These are phyloP conservation scores for Catonia carolina DNA, from an alignment of 2,888 invertebrate genomes.

Conservation along the genomic window DNA sequence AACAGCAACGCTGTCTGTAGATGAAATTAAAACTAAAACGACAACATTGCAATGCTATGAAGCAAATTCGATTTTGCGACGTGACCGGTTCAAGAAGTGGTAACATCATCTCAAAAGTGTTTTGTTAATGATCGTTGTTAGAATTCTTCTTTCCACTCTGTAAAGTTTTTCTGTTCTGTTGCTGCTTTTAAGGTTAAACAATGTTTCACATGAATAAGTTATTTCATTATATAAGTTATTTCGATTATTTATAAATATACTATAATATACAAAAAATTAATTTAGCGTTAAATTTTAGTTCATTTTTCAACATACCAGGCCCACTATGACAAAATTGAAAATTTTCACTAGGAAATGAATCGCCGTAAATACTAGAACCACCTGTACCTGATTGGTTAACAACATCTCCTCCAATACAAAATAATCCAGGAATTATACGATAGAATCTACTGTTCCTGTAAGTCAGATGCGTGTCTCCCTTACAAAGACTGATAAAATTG, in stretches of 20 bases:
- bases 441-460: conserved; percentile 38
- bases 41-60: too few relatives aligned
- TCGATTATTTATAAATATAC: not conserved
- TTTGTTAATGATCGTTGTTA: too few relatives aligned
- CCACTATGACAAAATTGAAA: conserved; percentile 24
- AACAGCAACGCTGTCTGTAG: too few relatives aligned
- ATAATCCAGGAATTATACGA: conserved; percentile 20
- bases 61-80: too few relatives aligned
- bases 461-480: conserved; percentile 39
- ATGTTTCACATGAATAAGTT: not conserved
- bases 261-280: not conserved
- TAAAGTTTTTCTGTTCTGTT: too few relatives aligned
- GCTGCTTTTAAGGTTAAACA: not conserved
- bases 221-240: not conserved
- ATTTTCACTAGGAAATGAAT: conserved; percentile 25
- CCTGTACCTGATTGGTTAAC: conserved; percentile 23
- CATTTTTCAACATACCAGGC: conserved; percentile 20
- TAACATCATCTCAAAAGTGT: too few relatives aligned
- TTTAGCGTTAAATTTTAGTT: too few relatives aligned
- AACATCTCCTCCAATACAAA: conserved; percentile 27
- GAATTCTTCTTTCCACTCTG: too few relatives aligned
- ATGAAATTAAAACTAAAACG: too few relatives aligned
- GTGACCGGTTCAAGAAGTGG: too few relatives aligned
- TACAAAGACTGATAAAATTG: conserved; percentile 41
- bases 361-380: conserved; percentile 23